Evolutionary conservation across 2,113 vertebrate species (phyloP).

Genomic region (Mionectes macconnelli): DNA sequence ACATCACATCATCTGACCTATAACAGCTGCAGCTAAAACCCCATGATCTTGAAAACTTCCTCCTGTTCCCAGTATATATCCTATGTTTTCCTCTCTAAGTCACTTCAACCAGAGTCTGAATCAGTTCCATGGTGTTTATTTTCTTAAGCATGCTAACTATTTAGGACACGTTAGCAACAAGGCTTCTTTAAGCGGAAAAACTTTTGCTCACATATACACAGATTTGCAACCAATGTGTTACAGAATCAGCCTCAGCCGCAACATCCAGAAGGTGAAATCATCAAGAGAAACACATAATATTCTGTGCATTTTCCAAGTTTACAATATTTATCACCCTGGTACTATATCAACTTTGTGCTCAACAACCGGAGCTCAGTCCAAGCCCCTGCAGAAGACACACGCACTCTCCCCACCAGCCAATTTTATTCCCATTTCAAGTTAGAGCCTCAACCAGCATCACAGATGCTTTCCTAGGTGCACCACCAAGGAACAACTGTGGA

Average conservation of each 20-base stretch:
- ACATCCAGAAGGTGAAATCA: background rate
- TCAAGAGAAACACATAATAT: background rate
- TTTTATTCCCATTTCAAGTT: background rate
- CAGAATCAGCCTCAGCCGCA: background rate
- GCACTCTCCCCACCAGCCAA: background rate
- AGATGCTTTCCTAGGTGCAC: background rate
- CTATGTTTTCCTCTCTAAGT: background rate
- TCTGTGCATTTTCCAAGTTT: background rate
- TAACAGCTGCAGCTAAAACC: constrained; percentile 8
- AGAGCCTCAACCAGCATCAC: background rate
- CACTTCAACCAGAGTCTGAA: background rate
- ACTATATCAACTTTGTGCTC: background rate
- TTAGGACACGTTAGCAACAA: background rate
- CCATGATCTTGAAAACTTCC: background rate
- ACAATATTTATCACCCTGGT: background rate
- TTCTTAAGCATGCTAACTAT: background rate
- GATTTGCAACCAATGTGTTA: background rate
- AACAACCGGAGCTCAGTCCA: background rate
- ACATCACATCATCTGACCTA: background rate
- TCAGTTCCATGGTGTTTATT: background rate
- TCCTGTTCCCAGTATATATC: background rate
- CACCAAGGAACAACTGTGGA: background rate
- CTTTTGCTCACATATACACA: background rate
- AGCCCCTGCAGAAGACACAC: background rate
- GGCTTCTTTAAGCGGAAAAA: background rate